Evolutionary conservation across 2,113 vertebrate genomes (phyloP).

Genomic region (Hucho hucho): DNA sequence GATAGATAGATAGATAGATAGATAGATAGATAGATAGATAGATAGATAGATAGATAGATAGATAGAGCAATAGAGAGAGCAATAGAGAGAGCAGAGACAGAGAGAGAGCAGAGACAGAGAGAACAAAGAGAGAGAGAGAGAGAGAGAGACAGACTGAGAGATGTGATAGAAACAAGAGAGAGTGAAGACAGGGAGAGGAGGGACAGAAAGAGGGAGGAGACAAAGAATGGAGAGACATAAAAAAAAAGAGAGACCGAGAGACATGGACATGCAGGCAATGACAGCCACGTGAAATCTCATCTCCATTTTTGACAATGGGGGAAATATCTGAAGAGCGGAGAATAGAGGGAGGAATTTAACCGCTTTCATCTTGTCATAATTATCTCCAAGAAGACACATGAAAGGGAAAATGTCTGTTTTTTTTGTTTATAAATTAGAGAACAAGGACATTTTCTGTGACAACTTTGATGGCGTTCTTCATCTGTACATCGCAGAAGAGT

Average conservation of each 20-base stretch:
- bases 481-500: constrained; percentile 67
- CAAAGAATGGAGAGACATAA: neutral
- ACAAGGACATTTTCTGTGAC: constrained; percentile 73
- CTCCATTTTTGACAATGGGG: constrained; percentile 52
- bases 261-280: constrained; percentile 53
- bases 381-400: constrained; percentile 77
- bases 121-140: neutral
- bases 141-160: too few relatives aligned
- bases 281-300: constrained; percentile 77
- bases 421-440: constrained; percentile 79
- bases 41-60: too few relatives aligned
- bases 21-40: too few relatives aligned
- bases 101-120: neutral
- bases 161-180: neutral
- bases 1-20: too few relatives aligned
- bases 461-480: constrained; percentile 71
- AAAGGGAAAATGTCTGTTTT: constrained; percentile 70
- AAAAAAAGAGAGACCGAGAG: too few relatives aligned
- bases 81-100: too few relatives aligned
- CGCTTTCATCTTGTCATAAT: constrained; percentile 78
- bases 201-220: constrained; percentile 10
- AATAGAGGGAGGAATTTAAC: constrained; percentile 78
- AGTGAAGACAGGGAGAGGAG: neutral
- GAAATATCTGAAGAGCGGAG: constrained; percentile 66
- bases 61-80: too few relatives aligned